Evolutionary conservation across 2,113 vertebrate species (phyloP).

Genomic region (Macquaria australasica): DNA sequence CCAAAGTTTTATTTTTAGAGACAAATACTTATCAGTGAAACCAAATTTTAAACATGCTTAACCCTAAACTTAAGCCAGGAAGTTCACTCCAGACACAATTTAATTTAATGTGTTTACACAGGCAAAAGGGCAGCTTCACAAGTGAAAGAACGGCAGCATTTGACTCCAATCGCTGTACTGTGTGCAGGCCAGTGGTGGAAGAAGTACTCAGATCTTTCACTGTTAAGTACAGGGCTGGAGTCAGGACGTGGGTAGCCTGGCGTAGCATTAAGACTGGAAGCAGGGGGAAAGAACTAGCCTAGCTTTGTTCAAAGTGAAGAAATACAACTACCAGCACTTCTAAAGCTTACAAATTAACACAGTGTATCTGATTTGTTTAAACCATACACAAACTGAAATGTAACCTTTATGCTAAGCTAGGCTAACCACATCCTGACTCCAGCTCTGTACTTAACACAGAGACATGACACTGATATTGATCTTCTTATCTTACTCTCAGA

Average conservation of each 20-base stretch:
- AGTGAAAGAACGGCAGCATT: background rate
- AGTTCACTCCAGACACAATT: background rate
- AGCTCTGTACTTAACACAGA: background rate
- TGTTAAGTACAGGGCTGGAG: background rate
- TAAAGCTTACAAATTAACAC: background rate
- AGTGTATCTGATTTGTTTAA: background rate
- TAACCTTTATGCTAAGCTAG: background rate
- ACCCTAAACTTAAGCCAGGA: background rate
- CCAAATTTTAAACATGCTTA: background rate
- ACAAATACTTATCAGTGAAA: background rate
- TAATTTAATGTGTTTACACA: background rate
- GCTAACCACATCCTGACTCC: background rate
- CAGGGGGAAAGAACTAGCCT: background rate
- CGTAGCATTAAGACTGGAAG: background rate
- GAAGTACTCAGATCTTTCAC: no score
- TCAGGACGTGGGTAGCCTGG: background rate
- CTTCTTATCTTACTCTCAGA: background rate
- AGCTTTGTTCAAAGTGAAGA: background rate
- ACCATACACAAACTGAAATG: background rate
- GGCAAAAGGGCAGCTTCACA: background rate
- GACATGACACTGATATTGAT: background rate
- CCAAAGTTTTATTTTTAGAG: background rate
- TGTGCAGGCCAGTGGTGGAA: background rate
- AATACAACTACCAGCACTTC: background rate
- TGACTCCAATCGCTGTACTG: accelerated